These are phyloP conservation scores for Lepilemur ruficaudatus DNA, from an alignment of 2,797 vertebrate genomes.

Conservation along the genomic window DNA sequence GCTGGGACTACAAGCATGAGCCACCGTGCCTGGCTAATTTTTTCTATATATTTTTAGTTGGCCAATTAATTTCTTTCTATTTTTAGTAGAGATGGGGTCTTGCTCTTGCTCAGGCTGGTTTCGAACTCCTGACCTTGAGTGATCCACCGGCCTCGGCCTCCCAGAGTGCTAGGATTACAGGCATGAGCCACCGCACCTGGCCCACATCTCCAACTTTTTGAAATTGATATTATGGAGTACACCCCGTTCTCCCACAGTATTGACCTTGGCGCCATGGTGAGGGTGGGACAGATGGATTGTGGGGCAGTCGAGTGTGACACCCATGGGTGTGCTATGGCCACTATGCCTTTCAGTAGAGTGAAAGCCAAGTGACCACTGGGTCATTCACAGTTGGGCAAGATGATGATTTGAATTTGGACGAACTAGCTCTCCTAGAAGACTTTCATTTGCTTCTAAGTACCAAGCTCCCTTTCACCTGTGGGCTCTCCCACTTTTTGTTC, in stretches of 20 bases:
- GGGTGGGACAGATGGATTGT: accelerated
- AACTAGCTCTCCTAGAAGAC: not conserved
- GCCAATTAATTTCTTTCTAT: too few relatives aligned
- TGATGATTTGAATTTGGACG: not conserved
- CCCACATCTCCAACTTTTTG: not conserved
- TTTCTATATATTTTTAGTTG: too few relatives aligned
- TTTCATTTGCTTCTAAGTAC: not conserved
- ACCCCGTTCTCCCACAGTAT: not conserved
- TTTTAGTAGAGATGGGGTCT: too few relatives aligned
- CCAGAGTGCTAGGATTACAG: too few relatives aligned
- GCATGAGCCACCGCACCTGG: too few relatives aligned
- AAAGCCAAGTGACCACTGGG: not conserved
- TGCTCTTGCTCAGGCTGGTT: too few relatives aligned
- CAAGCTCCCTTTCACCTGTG: not conserved
- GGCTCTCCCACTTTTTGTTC: not conserved
- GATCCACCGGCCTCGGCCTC: too few relatives aligned
- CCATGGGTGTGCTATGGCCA: not conserved
- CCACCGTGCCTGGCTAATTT: too few relatives aligned
- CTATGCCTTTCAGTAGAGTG: not conserved
- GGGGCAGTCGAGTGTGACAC: not conserved
- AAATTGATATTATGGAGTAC: not conserved
- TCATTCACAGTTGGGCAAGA: not conserved
- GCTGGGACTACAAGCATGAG: too few relatives aligned
- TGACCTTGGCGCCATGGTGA: not conserved
- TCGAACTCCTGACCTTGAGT: too few relatives aligned